A percentile compares a stretch with the other conserved stretches of the same genome.
Conservation (phyloP, 2,888 invertebrate genomes). For the Ormyrus pomaceus region DNA sequence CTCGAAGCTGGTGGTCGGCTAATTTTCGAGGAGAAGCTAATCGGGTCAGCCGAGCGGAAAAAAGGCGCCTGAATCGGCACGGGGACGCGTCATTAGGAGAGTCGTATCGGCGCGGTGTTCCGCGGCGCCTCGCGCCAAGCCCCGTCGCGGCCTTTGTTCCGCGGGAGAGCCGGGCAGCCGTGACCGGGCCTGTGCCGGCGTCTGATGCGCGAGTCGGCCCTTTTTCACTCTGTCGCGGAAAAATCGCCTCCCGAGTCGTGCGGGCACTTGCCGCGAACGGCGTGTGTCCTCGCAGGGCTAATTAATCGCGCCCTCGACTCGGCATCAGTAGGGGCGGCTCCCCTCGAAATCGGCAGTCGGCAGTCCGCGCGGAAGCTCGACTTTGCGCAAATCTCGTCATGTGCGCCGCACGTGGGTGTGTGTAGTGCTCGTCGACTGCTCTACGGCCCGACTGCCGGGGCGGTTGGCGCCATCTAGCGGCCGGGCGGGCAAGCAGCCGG, state of each 20-base stretch:
- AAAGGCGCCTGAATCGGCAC: constrained; percentile 24
- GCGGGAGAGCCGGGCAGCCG: constrained; percentile 26
- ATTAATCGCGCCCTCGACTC: no score
- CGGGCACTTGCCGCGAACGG: constrained; percentile 38
- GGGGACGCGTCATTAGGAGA: constrained; percentile 11
- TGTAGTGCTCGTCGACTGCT: neutral
- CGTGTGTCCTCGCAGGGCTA: constrained; percentile 35
- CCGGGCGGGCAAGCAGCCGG: neutral
- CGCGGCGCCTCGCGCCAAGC: neutral
- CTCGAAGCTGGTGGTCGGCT: neutral
- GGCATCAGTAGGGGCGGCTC: neutral
- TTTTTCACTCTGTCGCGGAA: no score
- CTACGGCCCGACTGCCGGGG: neutral
- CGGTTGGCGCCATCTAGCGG: constrained; percentile 22
- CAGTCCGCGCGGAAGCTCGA: neutral
- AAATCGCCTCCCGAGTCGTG: constrained; percentile 23
- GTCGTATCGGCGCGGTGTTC: neutral
- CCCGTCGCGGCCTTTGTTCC: constrained; percentile 41
- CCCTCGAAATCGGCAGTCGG: neutral
- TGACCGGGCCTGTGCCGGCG: constrained; percentile 19
- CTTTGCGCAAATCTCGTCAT: constrained; percentile 41
- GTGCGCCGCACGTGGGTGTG: constrained; percentile 46
- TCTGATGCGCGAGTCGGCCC: neutral
- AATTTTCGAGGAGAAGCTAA: neutral
- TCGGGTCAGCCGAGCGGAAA: neutral